Evolutionary conservation across 1,140 invertebrate genomes (phyloP).

Genomic region (Oreohelix idahoensis): DNA sequence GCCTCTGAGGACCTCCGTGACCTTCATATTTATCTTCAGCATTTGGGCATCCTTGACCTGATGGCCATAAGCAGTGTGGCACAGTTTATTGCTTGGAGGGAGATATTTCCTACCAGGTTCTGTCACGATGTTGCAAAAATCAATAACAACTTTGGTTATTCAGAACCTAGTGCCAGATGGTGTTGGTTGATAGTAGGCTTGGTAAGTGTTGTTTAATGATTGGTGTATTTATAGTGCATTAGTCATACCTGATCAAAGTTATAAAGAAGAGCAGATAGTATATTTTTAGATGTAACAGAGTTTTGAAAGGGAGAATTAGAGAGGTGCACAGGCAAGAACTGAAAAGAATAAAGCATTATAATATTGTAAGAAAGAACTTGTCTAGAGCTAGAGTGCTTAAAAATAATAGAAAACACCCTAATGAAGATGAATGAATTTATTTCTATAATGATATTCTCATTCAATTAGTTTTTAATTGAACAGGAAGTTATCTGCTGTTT

Average conservation of each 20-base stretch:
- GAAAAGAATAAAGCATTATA: too few relatives aligned
- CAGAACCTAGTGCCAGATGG: conserved; percentile 62
- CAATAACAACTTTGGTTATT: conserved; percentile 59
- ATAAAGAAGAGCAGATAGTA: too few relatives aligned
- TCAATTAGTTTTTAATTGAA: too few relatives aligned
- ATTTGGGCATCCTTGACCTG: conserved; percentile 68
- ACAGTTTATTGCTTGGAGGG: conserved; percentile 71
- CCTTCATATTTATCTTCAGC: conserved; percentile 64
- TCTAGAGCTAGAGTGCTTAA: too few relatives aligned
- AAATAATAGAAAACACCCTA: too few relatives aligned
- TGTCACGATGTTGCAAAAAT: conserved; percentile 52
- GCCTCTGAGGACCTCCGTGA: conserved; percentile 65
- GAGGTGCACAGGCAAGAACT: not conserved
- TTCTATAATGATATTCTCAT: too few relatives aligned
- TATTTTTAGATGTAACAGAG: too few relatives aligned
- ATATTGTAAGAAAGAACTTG: too few relatives aligned
- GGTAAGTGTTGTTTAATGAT: conserved; percentile 51
- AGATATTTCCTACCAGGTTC: conserved; percentile 67
- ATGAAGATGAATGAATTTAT: too few relatives aligned
- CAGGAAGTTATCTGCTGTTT: too few relatives aligned
- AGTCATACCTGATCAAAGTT: too few relatives aligned
- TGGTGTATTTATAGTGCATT: not conserved
- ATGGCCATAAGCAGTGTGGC: conserved; percentile 61
- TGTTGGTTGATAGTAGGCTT: conserved; percentile 69
- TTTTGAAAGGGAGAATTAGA: not conserved